These are phyloP conservation scores for Gnathonemus echidnorhynchus DNA, from an alignment of 2,113 vertebrate genomes.

Conservation along the genomic window DNA sequence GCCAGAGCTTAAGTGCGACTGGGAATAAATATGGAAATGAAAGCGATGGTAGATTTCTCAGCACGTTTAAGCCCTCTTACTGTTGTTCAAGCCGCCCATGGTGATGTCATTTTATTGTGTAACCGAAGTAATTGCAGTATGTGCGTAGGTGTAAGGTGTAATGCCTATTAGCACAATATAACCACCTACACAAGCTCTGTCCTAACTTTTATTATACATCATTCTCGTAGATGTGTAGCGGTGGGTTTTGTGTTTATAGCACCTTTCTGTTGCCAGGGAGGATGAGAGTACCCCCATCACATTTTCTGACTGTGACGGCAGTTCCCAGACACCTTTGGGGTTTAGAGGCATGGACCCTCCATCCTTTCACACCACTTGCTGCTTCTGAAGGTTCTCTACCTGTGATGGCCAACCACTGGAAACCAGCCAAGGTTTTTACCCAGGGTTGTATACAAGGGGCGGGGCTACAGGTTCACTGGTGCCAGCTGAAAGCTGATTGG, in stretches of 20 bases:
- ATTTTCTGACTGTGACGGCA: neutral
- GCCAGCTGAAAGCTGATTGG: neutral
- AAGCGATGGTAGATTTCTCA: neutral
- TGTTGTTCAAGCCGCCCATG: neutral
- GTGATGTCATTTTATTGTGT: neutral
- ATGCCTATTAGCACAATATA: neutral
- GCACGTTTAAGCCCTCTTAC: neutral
- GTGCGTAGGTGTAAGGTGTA: conserved; percentile 9
- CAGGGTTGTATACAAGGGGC: neutral
- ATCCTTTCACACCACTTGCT: neutral
- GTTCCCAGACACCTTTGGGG: neutral
- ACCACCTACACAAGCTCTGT: neutral
- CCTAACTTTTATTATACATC: neutral
- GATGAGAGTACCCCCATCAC: neutral
- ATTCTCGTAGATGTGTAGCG: neutral
- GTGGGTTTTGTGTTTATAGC: neutral
- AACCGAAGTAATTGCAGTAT: neutral
- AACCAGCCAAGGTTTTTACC: neutral
- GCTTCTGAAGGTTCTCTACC: neutral
- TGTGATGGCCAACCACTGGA: neutral
- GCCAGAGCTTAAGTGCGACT: neutral
- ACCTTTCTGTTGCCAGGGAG: neutral
- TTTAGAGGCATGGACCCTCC: neutral
- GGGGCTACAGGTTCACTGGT: neutral
- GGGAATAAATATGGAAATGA: neutral